Evolutionary conservation across 2,797 vertebrate genomes (phyloP).

Genomic region (Mormyrus proboscirostris): DNA sequence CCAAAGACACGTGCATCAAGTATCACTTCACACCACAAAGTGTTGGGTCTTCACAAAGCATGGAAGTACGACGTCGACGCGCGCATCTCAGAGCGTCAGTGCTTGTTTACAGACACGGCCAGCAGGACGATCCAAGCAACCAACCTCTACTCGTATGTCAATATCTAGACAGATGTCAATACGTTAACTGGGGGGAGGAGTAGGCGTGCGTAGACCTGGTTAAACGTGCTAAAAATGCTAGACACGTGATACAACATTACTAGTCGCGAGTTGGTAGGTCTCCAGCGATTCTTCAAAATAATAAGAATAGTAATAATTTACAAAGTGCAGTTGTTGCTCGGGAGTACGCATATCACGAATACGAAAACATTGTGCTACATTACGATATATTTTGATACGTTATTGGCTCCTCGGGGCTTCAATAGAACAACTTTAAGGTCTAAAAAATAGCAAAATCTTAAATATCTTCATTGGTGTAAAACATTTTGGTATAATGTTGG

Average conservation of each 20-base stretch:
- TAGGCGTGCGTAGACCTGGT: neutral
- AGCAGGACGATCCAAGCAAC: neutral
- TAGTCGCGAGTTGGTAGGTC: neutral
- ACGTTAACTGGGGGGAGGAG: neutral
- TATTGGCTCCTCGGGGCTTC: neutral
- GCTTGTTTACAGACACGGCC: neutral
- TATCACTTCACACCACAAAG: neutral
- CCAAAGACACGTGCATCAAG: neutral
- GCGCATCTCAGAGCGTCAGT: neutral
- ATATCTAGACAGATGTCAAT: neutral
- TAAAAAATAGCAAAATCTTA: neutral
- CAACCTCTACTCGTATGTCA: neutral
- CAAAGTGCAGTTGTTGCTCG: neutral
- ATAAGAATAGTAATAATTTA: neutral
- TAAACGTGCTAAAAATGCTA: conserved; percentile 1
- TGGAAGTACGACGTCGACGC: neutral
- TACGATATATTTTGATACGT: neutral
- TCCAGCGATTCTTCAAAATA: neutral
- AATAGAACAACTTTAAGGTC: neutral
- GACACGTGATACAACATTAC: neutral
- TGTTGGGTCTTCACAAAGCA: neutral
- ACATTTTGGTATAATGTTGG: neutral
- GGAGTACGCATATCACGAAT: neutral
- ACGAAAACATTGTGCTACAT: neutral
- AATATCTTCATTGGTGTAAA: neutral